A percentile compares a stretch with the other conserved stretches of the same genome.
Conservation (phyloP, 1,140 invertebrate genomes). For the Drosophila watanabei region DNA sequence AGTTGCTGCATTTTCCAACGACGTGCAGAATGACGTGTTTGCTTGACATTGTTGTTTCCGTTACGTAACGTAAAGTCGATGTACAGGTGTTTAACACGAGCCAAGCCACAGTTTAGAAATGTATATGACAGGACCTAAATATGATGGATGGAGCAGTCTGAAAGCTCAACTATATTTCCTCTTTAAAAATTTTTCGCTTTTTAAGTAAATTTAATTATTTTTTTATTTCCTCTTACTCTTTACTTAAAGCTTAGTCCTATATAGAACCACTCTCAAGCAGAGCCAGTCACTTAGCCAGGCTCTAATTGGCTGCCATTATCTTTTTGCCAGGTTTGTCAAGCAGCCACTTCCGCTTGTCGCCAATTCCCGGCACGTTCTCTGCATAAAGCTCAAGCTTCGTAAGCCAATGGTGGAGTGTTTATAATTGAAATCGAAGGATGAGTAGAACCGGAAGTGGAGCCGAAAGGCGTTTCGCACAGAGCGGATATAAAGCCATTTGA, state of each 20-base stretch:
- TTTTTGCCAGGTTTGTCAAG: slow-evolving; percentile 43
- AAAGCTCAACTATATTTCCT: too few relatives aligned
- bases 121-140: background rate
- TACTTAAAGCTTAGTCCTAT: background rate
- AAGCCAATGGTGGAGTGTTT: slow-evolving; percentile 70
- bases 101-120: background rate
- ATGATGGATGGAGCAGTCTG: background rate
- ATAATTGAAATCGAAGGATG: slow-evolving; percentile 66
- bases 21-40: slow-evolving; percentile 15
- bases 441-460: slow-evolving; percentile 19
- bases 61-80: slow-evolving; percentile 1
- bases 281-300: slow-evolving; percentile 5
- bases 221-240: background rate
- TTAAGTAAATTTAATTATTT: too few relatives aligned
- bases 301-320: slow-evolving; percentile 38
- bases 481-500: slow-evolving; percentile 45
- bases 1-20: slow-evolving; percentile 10
- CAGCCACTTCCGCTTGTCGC: slow-evolving; percentile 47
- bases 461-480: slow-evolving; percentile 24
- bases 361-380: slow-evolving; percentile 60
- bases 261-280: background rate
- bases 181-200: background rate
- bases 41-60: slow-evolving; percentile 28
- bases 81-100: background rate
- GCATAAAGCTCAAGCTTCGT: slow-evolving; percentile 52